Conservation (phyloP, 2,113 vertebrate species). For the Neogobius melanostomus region DNA sequence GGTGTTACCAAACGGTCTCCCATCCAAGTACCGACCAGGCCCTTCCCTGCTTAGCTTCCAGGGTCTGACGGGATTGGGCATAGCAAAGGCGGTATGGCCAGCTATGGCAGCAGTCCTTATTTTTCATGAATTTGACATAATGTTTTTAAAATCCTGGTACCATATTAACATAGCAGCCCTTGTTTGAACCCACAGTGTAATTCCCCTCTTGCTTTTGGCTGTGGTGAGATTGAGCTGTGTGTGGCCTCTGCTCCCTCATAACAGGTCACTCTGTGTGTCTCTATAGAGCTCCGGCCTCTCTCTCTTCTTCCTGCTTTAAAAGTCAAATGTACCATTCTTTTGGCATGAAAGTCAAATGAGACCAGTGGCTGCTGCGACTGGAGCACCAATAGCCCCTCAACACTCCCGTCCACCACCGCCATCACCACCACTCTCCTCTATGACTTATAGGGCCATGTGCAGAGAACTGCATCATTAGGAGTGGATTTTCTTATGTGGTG, state of each 20-base stretch:
- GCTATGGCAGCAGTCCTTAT: too few species aligned
- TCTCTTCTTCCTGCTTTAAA: conserved; percentile 23
- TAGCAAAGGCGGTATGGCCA: too few species aligned
- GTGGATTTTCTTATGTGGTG: neutral
- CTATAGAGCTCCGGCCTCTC: conserved; percentile 1
- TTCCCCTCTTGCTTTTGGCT: neutral
- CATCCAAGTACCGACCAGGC: too few species aligned
- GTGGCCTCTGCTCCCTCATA: conserved; percentile 12
- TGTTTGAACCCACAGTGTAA: neutral
- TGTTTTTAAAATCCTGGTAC: neutral
- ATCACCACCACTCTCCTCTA: neutral
- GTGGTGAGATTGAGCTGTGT: neutral
- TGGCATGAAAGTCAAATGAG: conserved; percentile 47
- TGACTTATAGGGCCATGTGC: neutral
- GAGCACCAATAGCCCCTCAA: neutral
- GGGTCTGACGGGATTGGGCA: too few species aligned
- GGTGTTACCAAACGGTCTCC: too few species aligned
- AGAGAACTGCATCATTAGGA: neutral
- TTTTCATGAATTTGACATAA: too few species aligned
- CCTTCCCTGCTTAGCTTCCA: too few species aligned
- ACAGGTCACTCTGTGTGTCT: conserved; percentile 22
- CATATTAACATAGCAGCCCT: neutral
- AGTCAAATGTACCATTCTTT: conserved; percentile 21
- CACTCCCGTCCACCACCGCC: neutral
- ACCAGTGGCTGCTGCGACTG: neutral